Evolutionary conservation across 2,888 invertebrate species (phyloP), one percentile per base, ranked within the genome.

Genomic region (Hydropsyche betteni): DNA sequence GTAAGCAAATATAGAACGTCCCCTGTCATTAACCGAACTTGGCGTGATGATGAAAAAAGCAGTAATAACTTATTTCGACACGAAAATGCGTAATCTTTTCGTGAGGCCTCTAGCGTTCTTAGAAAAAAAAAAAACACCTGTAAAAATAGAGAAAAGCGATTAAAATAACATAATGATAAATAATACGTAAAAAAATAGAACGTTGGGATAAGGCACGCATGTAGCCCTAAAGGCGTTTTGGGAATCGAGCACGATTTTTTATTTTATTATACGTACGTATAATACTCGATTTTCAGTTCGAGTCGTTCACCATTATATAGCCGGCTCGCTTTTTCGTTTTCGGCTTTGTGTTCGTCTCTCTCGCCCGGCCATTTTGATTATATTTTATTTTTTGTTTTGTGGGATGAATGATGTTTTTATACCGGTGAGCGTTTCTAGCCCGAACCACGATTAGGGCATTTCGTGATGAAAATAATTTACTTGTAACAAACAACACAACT

Each of bases 381-480:
- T 69, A 16, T 72, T 55, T 55, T 24, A 6, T 36, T 72, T 64
- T 72, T 38, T 55, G 71, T 50, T 72, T 36, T 72, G 58, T 58
- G 12, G 61, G 72, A 72, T 72, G 72, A 72, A 72, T 72, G 72
- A 72, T 72, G 72, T 72, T 75, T 75, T 75, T 75, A 75, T 75
- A 75, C 44, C 14, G 61, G 52, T 14, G 53, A 61, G 75, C 24
- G 69, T 55, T 70, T 61, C 75, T 14, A 70, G 69, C 61, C 69
- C 36, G 69, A 68, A 36, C 72, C 70, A 75, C 75, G 75, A 75
- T 75, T 75, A 64, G 75, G 69, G 61, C 38, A 61, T 75, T 75
- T 75, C 75, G 75, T 75, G 75, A 75, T 75, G 58, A 55, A 75
- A 75, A 75, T 75, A 75, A 75, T 75, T 75, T 75, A 75, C 75